Percentiles rank a stretch among this genome's conserved stretches.
phyloP scores from a whole-genome alignment of 2,113 vertebrate genomes.

The Crotalus horridus region DNA sequence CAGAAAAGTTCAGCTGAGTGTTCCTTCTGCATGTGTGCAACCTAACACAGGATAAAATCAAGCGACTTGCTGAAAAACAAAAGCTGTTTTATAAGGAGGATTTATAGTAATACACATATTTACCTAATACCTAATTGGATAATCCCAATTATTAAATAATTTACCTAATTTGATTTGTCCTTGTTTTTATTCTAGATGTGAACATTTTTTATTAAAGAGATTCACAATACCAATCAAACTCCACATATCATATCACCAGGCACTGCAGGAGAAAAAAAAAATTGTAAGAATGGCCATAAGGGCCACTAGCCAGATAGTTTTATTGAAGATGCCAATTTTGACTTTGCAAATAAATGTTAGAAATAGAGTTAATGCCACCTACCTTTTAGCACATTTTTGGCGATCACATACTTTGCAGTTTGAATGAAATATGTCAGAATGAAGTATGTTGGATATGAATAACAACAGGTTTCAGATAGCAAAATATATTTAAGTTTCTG shows the following conservation, averaged over 20 bases:
- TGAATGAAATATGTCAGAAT: not conserved
- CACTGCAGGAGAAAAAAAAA: not conserved
- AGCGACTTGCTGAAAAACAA: not conserved
- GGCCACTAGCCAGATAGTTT: not conserved
- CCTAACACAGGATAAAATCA: not conserved
- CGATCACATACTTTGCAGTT: too few species aligned
- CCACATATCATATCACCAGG: not conserved
- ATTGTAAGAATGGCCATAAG: not conserved
- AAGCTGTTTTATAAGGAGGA: not conserved
- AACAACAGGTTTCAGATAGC: conserved; percentile 36
- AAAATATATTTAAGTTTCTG: conserved; percentile 64
- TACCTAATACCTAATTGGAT: not conserved
- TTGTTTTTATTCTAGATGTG: not conserved
- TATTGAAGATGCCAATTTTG: not conserved
- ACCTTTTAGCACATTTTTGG: not conserved
- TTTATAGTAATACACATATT: not conserved
- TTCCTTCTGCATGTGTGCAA: not conserved
- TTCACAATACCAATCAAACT: not conserved
- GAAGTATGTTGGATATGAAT: not conserved
- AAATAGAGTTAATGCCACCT: not conserved
- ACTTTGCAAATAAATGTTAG: not conserved
- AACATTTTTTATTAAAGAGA: not conserved
- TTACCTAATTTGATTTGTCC: not conserved
- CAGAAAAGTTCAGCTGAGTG: not conserved
- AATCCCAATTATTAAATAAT: not conserved